Conservation (phyloP, 2,888 invertebrate genomes). For the Perithous albicinctus region DNA sequence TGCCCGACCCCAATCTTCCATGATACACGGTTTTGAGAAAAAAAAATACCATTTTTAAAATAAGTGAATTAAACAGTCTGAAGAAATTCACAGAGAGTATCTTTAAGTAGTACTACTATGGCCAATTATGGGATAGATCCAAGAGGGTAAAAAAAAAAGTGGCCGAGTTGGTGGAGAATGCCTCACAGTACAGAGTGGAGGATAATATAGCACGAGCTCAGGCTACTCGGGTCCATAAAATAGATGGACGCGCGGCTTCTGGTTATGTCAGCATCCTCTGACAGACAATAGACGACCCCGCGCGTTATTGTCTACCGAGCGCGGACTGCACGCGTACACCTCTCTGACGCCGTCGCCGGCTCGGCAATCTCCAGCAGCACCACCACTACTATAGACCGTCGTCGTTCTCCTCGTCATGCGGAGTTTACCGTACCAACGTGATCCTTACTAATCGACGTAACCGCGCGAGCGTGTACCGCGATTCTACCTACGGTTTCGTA, state of each 20-base stretch:
- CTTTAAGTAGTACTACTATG: too few relatives aligned
- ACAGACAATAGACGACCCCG: conserved; percentile 81
- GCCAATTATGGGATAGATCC: too few relatives aligned
- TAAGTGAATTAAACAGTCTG: too few relatives aligned
- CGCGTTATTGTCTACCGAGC: conserved; percentile 78
- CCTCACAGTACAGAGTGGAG: neutral
- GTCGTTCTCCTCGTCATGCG: conserved; percentile 40
- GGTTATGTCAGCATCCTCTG: conserved; percentile 84
- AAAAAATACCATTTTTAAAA: too few relatives aligned
- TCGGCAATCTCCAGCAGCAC: conserved; percentile 41
- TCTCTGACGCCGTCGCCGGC: conserved; percentile 38
- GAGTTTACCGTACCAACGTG: conserved; percentile 75
- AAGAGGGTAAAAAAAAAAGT: too few relatives aligned
- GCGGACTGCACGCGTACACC: conserved; percentile 68
- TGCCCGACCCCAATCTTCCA: too few relatives aligned
- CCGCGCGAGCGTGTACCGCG: conserved; percentile 37
- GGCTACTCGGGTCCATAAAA: conserved; percentile 73
- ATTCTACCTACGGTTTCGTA: conserved; percentile 3
- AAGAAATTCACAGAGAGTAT: too few relatives aligned
- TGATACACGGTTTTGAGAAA: too few relatives aligned
- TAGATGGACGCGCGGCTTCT: conserved; percentile 76
- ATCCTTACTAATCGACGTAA: conserved; percentile 80
- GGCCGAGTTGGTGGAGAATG: too few relatives aligned
- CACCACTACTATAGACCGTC: conserved; percentile 13
- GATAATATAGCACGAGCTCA: conserved; percentile 52